Percentiles rank a stretch among this genome's conserved stretches.
Conservation (phyloP, 2,888 invertebrate genomes). For the Drosophila infuscata region DNA sequence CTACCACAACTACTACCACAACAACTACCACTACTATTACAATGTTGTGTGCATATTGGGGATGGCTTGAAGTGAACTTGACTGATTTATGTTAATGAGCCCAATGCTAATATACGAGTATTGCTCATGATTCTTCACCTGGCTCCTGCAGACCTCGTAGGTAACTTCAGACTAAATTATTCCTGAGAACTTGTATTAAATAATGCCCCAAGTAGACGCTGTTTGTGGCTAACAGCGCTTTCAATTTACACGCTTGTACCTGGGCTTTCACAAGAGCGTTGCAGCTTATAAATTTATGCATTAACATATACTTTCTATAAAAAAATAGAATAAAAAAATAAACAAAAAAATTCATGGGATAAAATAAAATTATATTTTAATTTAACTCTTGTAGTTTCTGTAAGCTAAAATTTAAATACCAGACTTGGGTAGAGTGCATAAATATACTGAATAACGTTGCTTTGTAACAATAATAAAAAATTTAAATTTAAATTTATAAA, state of each 20-base stretch:
- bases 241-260: constrained; percentile 3
- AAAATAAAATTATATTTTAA: not conserved
- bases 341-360: no score
- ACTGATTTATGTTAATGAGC: constrained; percentile 35
- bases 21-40: not conserved
- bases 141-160: not conserved
- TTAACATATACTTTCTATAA: not conserved
- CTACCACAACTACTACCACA: not conserved
- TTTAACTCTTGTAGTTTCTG: not conserved
- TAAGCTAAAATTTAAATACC: not conserved
- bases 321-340: not conserved
- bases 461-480: not conserved
- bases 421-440: not conserved
- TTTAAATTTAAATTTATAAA: not conserved
- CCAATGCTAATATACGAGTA: constrained; percentile 11
- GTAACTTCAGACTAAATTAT: not conserved
- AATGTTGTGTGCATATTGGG: constrained; percentile 6
- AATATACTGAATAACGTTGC: no score
- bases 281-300: not conserved
- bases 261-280: not conserved
- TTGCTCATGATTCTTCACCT: constrained; percentile 5
- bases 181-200: not conserved
- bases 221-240: constrained; percentile 1
- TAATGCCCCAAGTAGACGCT: not conserved
- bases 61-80: constrained; percentile 11